Base-by-base conservation (phyloP, 2,797 vertebrate species). In the Furcifer pardalis region DNA sequence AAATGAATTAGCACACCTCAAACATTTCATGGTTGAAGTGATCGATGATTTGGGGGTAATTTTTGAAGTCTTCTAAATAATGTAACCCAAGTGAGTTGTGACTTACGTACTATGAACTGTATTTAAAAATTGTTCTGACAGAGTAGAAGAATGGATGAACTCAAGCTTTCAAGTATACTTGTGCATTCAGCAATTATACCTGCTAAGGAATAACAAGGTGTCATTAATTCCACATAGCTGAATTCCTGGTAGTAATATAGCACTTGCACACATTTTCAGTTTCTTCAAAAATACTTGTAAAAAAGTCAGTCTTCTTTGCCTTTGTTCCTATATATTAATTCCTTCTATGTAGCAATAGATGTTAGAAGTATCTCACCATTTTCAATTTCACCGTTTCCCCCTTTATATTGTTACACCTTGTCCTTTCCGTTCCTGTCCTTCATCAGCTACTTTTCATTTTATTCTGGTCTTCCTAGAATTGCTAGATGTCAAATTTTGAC, bases 401-500 rank as follows among this genome's bases (percentile, higher is more conserved):
- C 44, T 35, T 82, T 56, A 42, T 68, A 86, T 52, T 65, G 17
- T 65, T 82, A 60, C 49, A 46, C 71, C 72, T 82, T 82, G 21
- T 42, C 63, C 40, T 82, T 40, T 27, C 40, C 44, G 78, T 76
- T 52, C 42, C 35, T 82, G 44, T 66, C 42, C 42, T 46, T 73
- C 30, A 75, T 76, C 62, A 85, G 72, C 78, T 44, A 49, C 68
- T 77, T 78, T 35, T 56, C 66, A 78, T 82, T 42, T 82, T 86
- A 35, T 40, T 74, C 76, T 74, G 66, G 82, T 56, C 12, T 32
- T 79, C 46, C 35, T 76, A 68, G 84, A 85, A 75, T 76, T 75
- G 72, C 84, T 59, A 46, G 62, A 76, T 81, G 62, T 37, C 37
- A 80, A 44, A 59, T 66, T 56, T 59, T 85, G 78, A 79, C 63